Percentiles rank a stretch among this genome's conserved stretches.
phyloP scores from a whole-genome alignment of 2,113 vertebrate species.

The Psephotus haematonotus region DNA sequence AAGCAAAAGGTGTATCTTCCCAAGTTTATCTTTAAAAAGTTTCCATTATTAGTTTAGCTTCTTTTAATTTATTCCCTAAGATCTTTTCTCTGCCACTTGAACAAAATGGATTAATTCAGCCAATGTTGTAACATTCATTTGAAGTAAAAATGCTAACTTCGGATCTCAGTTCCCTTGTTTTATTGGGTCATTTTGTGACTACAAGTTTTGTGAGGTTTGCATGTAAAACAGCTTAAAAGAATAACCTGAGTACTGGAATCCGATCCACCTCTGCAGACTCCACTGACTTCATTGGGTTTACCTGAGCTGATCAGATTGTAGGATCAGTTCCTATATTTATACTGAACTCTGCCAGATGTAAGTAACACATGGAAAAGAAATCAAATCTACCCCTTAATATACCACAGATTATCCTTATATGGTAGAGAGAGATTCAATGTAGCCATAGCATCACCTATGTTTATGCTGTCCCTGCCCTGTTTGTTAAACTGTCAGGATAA shows the following conservation, averaged over 20 bases:
- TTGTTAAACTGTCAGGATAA: not conserved
- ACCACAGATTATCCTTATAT: not conserved
- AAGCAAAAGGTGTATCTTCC: not conserved
- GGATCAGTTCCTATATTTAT: slow-evolving; percentile 12
- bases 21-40: not conserved
- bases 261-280: not conserved
- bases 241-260: not conserved
- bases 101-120: not conserved
- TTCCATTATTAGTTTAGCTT: not conserved
- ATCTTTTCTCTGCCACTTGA: not conserved
- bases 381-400: not conserved
- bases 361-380: not conserved
- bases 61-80: not conserved
- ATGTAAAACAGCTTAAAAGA: not conserved
- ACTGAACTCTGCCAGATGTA: slow-evolving; percentile 26
- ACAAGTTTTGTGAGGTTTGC: not conserved
- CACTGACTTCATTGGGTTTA: not conserved
- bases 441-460: not conserved
- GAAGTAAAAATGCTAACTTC: not conserved
- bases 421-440: not conserved
- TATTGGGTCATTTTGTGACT: not conserved
- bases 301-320: slow-evolving; percentile 1
- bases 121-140: not conserved
- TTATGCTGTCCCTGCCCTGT: not conserved
- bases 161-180: not conserved